Base-by-base conservation (phyloP, 2,113 vertebrate genomes). In the Nipponia nippon region DNA sequence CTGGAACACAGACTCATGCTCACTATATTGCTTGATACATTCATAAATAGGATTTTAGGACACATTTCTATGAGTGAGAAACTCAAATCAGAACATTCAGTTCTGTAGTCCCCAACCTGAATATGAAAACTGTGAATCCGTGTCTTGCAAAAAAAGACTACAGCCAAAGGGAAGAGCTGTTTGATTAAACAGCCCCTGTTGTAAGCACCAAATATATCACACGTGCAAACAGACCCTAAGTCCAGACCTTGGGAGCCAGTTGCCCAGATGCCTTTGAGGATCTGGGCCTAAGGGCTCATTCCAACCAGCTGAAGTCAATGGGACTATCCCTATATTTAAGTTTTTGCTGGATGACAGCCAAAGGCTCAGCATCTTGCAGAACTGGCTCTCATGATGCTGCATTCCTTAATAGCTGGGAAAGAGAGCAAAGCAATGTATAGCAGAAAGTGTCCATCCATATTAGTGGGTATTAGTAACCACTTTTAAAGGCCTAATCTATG, bases 251-350 rank as follows among this genome's bases (percentile, higher is more conserved):
- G 4, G 76, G 79, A 96, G 79, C 67, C 95, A 97, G 94, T 95
- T 97, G 96, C 96, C 83, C 88, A 97, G 83, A 96, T 97, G 96
- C 97, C 96, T 97, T 81, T 89, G 85, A 95, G 92, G 83, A 96
- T 96, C 94, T 92, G 83, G 79, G 96, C 96, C 96, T 90, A 86
- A 97, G 96, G 95, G 95, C 86, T 97, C 97, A 97, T 97, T 97
- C 97, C 97, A 97, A 89, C 85, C 75, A 95, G 92, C 83, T 97
- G 96, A 97, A 97, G 97, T 97, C 88, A 96, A 87, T 90, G 72
- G 90, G 95, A 92, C 97, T 92, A 83, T 95, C 96, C 92, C 97
- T 96, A 95, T 97, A 95, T 97, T 97, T 95, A 97, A 95, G 94
- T 95, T 97, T 93, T 97, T 89, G 79, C 97, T 97, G 96, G 97